phyloP scores from a whole-genome alignment of 2,113 vertebrate species.

The Daboia siamensis region DNA sequence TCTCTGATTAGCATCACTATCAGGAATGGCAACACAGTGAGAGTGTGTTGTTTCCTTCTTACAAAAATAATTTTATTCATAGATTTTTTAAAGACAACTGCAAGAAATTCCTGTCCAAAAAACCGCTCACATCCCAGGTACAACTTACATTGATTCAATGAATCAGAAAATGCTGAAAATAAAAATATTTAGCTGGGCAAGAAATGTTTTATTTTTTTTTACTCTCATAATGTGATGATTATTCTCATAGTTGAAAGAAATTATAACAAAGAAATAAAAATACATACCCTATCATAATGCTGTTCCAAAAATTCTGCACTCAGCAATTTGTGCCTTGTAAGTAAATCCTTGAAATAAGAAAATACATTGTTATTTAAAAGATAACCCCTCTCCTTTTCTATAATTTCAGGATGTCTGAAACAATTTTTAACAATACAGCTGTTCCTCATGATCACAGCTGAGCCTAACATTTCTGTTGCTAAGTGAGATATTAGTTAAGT shows the following conservation, averaged over 20 bases:
- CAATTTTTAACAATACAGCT: background rate
- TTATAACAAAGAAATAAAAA: background rate
- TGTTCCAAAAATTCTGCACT: constrained; percentile 86
- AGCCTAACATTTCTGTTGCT: too few species aligned
- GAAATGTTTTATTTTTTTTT: background rate
- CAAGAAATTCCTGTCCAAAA: background rate
- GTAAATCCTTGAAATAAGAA: constrained; percentile 74
- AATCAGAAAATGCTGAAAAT: background rate
- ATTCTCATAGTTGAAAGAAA: background rate
- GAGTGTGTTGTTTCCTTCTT: constrained; percentile 34
- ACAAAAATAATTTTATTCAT: constrained; percentile 6
- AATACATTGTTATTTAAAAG: constrained; percentile 31
- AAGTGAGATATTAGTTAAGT: background rate
- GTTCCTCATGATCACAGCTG: too few species aligned
- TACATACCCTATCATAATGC: constrained; percentile 83
- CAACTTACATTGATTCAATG: background rate
- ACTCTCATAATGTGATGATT: background rate
- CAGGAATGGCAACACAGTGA: background rate
- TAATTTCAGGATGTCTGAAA: background rate
- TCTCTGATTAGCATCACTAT: rapidly evolving
- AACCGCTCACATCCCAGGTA: background rate
- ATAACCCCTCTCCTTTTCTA: background rate
- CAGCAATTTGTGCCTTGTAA: constrained; percentile 84
- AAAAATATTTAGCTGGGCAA: background rate
- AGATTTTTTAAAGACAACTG: background rate